A percentile compares a stretch with the other conserved stretches of the same genome.
Conservation (phyloP, 2,888 invertebrate species). For the Morpho deidamia region DNA sequence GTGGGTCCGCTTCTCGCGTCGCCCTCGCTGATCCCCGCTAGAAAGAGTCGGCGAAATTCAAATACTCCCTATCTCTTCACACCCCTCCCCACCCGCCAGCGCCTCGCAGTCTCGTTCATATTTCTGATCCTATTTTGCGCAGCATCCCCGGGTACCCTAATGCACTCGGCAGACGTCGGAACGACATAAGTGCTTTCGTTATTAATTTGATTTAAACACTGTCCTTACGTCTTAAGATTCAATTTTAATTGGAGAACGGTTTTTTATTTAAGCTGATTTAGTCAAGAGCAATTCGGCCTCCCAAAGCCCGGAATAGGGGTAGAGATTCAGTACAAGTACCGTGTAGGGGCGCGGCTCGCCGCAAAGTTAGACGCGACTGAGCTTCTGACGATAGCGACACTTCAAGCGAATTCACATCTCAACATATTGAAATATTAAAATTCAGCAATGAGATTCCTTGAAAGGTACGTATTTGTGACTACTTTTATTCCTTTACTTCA, state of each 20-base stretch:
- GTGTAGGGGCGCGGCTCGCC: slow-evolving; percentile 78
- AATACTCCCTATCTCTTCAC: slow-evolving; percentile 73
- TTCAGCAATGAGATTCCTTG: background rate
- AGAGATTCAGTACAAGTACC: slow-evolving; percentile 78
- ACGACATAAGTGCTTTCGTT: slow-evolving; percentile 37
- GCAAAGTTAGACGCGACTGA: slow-evolving; percentile 76
- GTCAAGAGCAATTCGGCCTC: slow-evolving; percentile 42
- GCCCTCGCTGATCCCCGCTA: slow-evolving; percentile 40
- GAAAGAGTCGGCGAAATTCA: slow-evolving; percentile 70
- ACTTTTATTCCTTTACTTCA: slow-evolving; percentile 12
- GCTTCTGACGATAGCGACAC: slow-evolving; percentile 67
- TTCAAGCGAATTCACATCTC: slow-evolving; percentile 43
- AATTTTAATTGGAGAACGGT: slow-evolving; percentile 20
- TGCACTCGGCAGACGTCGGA: slow-evolving; percentile 70
- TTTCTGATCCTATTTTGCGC: slow-evolving; percentile 79
- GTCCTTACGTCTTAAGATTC: slow-evolving; percentile 23
- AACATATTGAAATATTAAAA: slow-evolving; percentile 4
- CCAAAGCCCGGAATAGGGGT: slow-evolving; percentile 75
- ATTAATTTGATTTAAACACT: slow-evolving; percentile 32
- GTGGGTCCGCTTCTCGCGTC: slow-evolving; percentile 26
- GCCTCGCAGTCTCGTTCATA: slow-evolving; percentile 79
- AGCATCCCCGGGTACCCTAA: slow-evolving; percentile 78
- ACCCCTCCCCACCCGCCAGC: slow-evolving; percentile 63
- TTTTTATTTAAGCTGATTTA: slow-evolving; percentile 36
- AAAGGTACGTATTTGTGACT: slow-evolving; percentile 46